These are phyloP conservation scores for Drosophila emarginata DNA, from an alignment of 2,888 invertebrate species.

Conservation along the genomic window DNA sequence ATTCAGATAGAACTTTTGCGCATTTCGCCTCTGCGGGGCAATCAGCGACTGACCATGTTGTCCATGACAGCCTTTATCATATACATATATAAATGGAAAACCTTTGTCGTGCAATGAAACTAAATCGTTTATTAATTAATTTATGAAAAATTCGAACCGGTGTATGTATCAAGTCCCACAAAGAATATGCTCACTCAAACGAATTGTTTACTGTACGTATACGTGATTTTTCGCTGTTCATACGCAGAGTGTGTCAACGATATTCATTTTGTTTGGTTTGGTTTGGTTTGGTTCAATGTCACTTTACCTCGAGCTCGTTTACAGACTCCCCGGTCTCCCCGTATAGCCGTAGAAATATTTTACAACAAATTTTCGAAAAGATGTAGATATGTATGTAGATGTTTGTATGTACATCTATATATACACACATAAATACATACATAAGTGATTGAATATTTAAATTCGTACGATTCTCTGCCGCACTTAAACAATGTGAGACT, in stretches of 20 bases:
- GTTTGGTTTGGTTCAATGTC: conserved; percentile 30
- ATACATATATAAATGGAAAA: background rate
- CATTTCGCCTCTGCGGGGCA: background rate
- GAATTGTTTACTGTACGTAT: conserved; percentile 46
- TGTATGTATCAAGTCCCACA: background rate
- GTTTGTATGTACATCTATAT: background rate
- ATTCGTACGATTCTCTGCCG: background rate
- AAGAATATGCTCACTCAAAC: background rate
- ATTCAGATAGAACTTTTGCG: background rate
- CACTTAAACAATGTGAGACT: background rate
- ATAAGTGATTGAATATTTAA: background rate
- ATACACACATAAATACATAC: conserved; percentile 12
- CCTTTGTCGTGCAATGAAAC: background rate
- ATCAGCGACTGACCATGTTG: background rate
- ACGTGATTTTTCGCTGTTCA: conserved; percentile 51
- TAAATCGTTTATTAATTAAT: conserved; percentile 1
- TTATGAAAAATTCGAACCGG: background rate
- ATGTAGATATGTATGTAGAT: background rate
- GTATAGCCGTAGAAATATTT: background rate
- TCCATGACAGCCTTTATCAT: background rate
- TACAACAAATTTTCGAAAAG: background rate
- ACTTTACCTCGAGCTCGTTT: conserved; percentile 33
- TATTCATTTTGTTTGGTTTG: conserved; percentile 5
- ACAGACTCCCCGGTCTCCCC: conserved; percentile 26
- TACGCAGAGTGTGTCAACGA: conserved; percentile 40